Base-by-base conservation (phyloP, 2,888 invertebrate species). In the Apamea epomidion region DNA sequence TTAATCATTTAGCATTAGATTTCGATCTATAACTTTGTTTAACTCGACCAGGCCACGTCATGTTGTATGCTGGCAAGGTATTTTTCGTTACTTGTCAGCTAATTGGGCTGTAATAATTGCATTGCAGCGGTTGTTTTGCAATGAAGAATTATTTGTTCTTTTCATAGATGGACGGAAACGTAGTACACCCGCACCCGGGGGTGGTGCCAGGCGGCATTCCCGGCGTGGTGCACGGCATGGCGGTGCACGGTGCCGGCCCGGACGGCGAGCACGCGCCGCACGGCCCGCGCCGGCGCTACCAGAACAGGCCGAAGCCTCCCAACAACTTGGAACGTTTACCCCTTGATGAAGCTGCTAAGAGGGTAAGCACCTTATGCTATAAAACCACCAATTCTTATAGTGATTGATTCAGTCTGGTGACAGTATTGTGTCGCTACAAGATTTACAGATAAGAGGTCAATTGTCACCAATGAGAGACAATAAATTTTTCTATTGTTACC, bases 321-420 rank as follows among this genome's bases (percentile, higher is more conserved):
- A 96, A 93, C 88, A 97, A 95, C 84, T 84, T 95, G 64, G 98
- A 98, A 88, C 95, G 97, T 69, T 92, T 98, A 87, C 98, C 98
- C 0, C 95, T 98, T 48, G 98, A 98, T 91, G 98, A 98, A 93
- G 98, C 98, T 78, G 98, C 98, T 77, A 98, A 98, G 93, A 94
- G 98, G 93, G 98, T 91, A 85, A 84, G 76, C 48, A 64, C 32
- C 2, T 14, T 29, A 32, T 4, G 42, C 29, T 51, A 51, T 2
- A 14, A 51, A 79, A 42, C 69, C 14, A 48, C 58, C 8, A 48
- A 29, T 42, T 80, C 12, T 45, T 37, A 21, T 32, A 18, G 18
- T 45, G 51, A 48, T 51, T 18, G 4, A 10, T 29, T 76, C 45
- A 29, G 16, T 29, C 18, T 48, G 7, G 29, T 37, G 29, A 7